Conservation (phyloP, 2,888 invertebrate genomes). For the Heliconius sara region DNA sequence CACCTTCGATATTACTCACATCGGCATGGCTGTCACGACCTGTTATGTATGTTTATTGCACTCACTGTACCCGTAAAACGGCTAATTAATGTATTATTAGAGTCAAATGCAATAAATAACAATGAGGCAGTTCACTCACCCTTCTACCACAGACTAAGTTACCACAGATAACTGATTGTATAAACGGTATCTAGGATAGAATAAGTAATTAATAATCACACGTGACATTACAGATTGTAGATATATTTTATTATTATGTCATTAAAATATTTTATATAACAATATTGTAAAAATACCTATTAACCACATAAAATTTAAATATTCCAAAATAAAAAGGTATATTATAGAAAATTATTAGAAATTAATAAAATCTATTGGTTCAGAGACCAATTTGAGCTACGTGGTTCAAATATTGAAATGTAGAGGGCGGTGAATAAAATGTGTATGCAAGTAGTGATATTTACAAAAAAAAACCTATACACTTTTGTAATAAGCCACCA, state of each 20-base stretch:
- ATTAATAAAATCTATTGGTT: background rate
- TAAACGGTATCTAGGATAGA: conserved; percentile 50
- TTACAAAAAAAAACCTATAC: background rate
- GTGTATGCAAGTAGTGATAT: background rate
- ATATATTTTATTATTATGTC: conserved; percentile 22
- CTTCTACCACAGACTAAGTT: conserved; percentile 55
- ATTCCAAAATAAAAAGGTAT: background rate
- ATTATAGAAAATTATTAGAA: background rate
- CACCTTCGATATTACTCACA: conserved; percentile 81
- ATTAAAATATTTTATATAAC: background rate
- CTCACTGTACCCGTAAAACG: conserved; percentile 76
- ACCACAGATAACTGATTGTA: conserved; percentile 25
- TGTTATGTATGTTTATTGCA: conserved; percentile 73
- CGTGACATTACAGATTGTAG: conserved; percentile 47
- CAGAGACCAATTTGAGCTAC: background rate
- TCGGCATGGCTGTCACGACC: conserved; percentile 79
- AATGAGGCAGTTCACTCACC: conserved; percentile 83
- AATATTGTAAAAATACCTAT: background rate
- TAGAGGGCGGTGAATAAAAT: background rate
- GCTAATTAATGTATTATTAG: conserved; percentile 82
- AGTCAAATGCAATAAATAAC: conserved; percentile 83
- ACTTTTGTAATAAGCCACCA: background rate
- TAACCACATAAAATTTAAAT: too few relatives aligned
- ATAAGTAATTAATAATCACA: conserved; percentile 47
- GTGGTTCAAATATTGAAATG: background rate